A percentile compares a stretch with the other conserved stretches of the same genome.
Conservation (phyloP, 2,113 vertebrate species). For the Lepisosteus oculatus region DNA sequence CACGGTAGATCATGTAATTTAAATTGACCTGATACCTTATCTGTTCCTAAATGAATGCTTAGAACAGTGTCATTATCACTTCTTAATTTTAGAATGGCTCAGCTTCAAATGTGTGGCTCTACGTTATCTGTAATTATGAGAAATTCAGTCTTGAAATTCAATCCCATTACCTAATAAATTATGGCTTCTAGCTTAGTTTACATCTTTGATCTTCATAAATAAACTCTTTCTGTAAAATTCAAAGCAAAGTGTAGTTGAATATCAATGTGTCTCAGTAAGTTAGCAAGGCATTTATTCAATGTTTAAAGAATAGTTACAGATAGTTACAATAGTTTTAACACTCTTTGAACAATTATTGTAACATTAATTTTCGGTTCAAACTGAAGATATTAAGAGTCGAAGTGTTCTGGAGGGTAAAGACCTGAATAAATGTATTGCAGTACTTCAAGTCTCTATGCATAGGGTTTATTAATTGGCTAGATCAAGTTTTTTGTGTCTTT, state of each 20-base stretch:
- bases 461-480: no score
- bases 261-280: neutral
- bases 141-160: slow-evolving; percentile 18
- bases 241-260: neutral
- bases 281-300: neutral
- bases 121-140: slow-evolving; percentile 30
- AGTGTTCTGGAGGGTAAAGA: no score
- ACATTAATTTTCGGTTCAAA: no score
- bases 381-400: no score
- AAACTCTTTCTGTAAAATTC: slow-evolving; percentile 1
- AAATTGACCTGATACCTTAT: slow-evolving; percentile 22
- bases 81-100: slow-evolving; percentile 14
- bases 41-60: slow-evolving; percentile 26
- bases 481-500: no score
- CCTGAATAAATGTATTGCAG: no score
- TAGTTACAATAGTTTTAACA: no score
- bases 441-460: no score
- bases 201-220: slow-evolving; percentile 11
- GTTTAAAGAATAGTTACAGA: no score
- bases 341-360: no score
- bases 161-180: slow-evolving; percentile 2
- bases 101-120: slow-evolving; percentile 17
- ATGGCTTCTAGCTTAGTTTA: neutral
- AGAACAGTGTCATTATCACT: slow-evolving; percentile 27
- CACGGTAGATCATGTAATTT: slow-evolving; percentile 25